These are phyloP conservation scores for Polypedilum vanderplanki DNA, from an alignment of 1,140 invertebrate species.

Conservation along the genomic window DNA sequence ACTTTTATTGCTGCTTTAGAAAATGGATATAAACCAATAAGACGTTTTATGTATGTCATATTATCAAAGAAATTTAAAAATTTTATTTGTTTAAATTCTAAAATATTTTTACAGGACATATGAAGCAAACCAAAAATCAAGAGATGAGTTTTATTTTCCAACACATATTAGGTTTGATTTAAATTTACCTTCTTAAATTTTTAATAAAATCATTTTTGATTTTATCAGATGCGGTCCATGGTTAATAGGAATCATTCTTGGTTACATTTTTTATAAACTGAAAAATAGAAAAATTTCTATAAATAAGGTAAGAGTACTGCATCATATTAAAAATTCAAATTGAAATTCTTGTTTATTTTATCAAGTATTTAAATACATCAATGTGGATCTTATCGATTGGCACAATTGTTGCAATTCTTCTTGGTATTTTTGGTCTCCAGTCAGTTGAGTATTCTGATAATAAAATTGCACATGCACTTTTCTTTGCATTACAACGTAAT, in stretches of 20 bases:
- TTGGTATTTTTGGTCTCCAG: not conserved
- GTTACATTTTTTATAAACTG: not conserved
- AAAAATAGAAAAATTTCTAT: not conserved
- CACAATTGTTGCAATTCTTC: not conserved
- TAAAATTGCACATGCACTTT: not conserved
- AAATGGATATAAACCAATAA: not conserved
- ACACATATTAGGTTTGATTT: not conserved
- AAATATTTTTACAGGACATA: not conserved
- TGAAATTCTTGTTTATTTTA: not conserved
- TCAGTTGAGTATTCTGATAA: not conserved
- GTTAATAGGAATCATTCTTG: not conserved
- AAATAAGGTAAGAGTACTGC: not conserved
- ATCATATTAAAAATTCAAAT: not conserved
- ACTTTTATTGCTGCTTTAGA: not conserved
- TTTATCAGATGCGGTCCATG: not conserved
- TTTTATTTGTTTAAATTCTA: too few relatives aligned
- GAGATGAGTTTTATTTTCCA: not conserved
- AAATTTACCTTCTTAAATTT: not conserved
- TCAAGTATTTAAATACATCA: not conserved
- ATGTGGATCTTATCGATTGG: not conserved
- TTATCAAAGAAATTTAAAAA: too few relatives aligned
- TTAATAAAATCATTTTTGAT: not conserved
- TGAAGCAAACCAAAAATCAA: not conserved
- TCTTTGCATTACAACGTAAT: not conserved
- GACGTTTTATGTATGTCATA: not conserved